Percentiles rank a stretch among this genome's conserved stretches.
These are phyloP conservation scores for Spisula solida DNA, from an alignment of 2,888 invertebrate genomes.

Conservation along the genomic window DNA sequence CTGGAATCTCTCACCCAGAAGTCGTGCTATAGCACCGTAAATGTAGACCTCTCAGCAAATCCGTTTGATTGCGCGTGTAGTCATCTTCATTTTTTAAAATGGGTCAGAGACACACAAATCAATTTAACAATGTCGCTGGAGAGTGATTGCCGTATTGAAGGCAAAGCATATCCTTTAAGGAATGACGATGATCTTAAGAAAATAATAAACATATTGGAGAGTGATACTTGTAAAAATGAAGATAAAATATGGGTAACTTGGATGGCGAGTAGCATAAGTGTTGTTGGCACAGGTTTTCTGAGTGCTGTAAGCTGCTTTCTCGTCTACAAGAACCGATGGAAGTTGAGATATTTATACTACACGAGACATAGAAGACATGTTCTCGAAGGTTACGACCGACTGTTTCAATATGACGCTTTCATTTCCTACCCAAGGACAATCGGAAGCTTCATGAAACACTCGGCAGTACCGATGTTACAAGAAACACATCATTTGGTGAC, in stretches of 20 bases:
- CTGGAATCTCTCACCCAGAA: slow-evolving; percentile 21
- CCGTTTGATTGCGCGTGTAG: no score
- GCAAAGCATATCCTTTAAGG: background rate
- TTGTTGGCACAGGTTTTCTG: slow-evolving; percentile 18
- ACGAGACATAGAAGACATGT: slow-evolving; percentile 49
- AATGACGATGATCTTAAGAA: background rate
- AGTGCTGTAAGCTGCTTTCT: slow-evolving; percentile 18
- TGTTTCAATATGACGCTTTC: slow-evolving; percentile 64
- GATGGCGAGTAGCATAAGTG: slow-evolving; percentile 2
- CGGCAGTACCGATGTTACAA: slow-evolving; percentile 63
- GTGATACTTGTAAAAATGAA: background rate
- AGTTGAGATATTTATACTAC: slow-evolving; percentile 64
- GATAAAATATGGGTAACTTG: slow-evolving; percentile 32
- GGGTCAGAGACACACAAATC: slow-evolving; percentile 51
- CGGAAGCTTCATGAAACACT: slow-evolving; percentile 59
- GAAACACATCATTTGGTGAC: slow-evolving; percentile 42
- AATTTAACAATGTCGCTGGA: background rate
- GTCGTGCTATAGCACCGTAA: slow-evolving; percentile 40
- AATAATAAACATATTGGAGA: background rate
- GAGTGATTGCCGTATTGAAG: slow-evolving; percentile 23
- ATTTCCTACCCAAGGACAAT: slow-evolving; percentile 63
- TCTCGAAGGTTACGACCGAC: slow-evolving; percentile 56
- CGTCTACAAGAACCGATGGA: slow-evolving; percentile 51
- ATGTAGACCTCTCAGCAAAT: no score
- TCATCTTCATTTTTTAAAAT: slow-evolving; percentile 62